phyloP scores from a whole-genome alignment of 37 sponge, comb jelly and placozoan species.

The Axinella damicornis region DNA sequence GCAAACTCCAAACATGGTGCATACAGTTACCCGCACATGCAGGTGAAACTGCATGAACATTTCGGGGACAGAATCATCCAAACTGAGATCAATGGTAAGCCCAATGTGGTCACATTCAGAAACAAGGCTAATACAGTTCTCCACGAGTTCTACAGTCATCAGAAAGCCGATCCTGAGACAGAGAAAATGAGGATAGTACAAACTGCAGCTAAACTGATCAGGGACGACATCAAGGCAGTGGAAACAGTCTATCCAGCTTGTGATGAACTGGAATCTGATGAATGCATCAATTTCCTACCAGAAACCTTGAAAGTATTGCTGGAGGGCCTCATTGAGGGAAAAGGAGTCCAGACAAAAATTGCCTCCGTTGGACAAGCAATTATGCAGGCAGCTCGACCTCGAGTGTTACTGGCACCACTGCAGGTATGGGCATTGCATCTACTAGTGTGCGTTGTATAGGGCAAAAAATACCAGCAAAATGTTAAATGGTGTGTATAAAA shows the following conservation, averaged over 20 bases:
- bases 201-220: slow-evolving; percentile 52
- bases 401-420: slow-evolving; percentile 53
- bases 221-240: slow-evolving; percentile 47
- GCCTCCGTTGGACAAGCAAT: slow-evolving; percentile 29
- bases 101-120: slow-evolving; percentile 53
- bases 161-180: slow-evolving; percentile 3
- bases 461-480: no score
- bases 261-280: slow-evolving; percentile 26
- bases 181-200: slow-evolving; percentile 27
- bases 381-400: slow-evolving; percentile 51
- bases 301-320: slow-evolving; percentile 1
- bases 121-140: slow-evolving; percentile 34
- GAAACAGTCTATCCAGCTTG: slow-evolving; percentile 39
- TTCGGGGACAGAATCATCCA: slow-evolving; percentile 43
- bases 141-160: slow-evolving; percentile 43
- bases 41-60: slow-evolving; percentile 34
- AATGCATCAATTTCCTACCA: slow-evolving; percentile 22
- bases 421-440: no score
- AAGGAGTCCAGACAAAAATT: slow-evolving; percentile 10
- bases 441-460: no score
- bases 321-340: slow-evolving; percentile 19
- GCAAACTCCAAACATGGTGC: slow-evolving; percentile 12
- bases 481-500: no score
- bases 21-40: slow-evolving; percentile 39
- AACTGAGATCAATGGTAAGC: slow-evolving; percentile 58